These are phyloP conservation scores for Macrosoma leucophasiata DNA, from an alignment of 2,888 invertebrate species.

Conservation along the genomic window DNA sequence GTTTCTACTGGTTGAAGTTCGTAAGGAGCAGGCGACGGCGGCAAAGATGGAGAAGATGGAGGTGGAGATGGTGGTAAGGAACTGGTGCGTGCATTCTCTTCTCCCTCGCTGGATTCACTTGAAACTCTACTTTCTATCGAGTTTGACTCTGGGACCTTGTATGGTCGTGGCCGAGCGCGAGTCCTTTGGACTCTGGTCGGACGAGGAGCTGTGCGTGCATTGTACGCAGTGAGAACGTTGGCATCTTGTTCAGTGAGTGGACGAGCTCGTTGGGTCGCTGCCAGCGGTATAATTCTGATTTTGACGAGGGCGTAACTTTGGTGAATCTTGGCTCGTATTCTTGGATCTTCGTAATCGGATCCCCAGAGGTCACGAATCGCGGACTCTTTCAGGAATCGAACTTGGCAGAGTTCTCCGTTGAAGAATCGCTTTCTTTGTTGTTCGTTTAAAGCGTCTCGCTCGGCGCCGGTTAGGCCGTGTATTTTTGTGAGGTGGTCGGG, in stretches of 20 bases:
- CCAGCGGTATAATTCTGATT: constrained; percentile 66
- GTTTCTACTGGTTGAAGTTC: constrained; percentile 65
- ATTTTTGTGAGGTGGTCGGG: constrained; percentile 71
- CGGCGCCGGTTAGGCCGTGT: constrained; percentile 66
- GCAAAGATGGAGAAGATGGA: constrained; percentile 62
- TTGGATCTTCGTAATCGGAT: constrained; percentile 64
- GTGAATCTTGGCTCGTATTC: constrained; percentile 66
- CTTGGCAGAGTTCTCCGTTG: constrained; percentile 73
- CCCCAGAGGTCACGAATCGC: constrained; percentile 73
- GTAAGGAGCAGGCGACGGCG: constrained; percentile 63
- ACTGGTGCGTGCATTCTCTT: constrained; percentile 55
- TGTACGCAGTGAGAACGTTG: constrained; percentile 69
- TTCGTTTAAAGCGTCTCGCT: constrained; percentile 66
- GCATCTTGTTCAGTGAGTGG: constrained; percentile 71
- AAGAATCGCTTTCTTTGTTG: constrained; percentile 71
- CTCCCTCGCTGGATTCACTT: constrained; percentile 65
- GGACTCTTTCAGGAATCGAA: constrained; percentile 66
- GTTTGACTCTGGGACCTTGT: constrained; percentile 49
- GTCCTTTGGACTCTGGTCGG: constrained; percentile 56
- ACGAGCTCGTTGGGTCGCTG: constrained; percentile 62
- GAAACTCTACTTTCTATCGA: constrained; percentile 54
- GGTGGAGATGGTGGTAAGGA: constrained; percentile 63
- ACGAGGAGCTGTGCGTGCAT: constrained; percentile 66
- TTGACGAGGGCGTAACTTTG: constrained; percentile 69
- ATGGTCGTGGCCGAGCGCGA: constrained; percentile 54